Evolutionary conservation across 2,113 vertebrate species (phyloP).

Genomic region (Alces alces): DNA sequence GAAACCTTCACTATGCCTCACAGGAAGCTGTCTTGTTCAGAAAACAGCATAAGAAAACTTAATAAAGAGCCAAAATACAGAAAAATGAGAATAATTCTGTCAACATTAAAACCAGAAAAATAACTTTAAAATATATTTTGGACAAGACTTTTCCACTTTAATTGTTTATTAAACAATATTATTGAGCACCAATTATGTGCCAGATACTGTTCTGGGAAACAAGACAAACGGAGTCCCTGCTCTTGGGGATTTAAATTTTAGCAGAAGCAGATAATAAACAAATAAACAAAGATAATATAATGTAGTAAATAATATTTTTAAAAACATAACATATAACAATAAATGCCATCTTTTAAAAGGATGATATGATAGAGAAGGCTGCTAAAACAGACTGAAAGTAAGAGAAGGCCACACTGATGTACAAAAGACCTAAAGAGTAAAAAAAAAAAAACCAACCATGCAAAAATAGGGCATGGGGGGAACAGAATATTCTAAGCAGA

Average conservation of each 20-base stretch:
- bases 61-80: constrained; percentile 23
- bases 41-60: constrained; percentile 23
- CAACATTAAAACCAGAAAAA: constrained; percentile 16
- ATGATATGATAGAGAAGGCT: neutral
- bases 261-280: neutral
- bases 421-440: neutral
- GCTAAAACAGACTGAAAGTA: neutral
- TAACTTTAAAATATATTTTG: constrained; percentile 7
- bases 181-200: neutral
- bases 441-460: neutral
- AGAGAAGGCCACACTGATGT: neutral
- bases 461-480: neutral
- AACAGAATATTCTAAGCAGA: neutral
- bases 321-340: neutral
- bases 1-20: constrained; percentile 21
- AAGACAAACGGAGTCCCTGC: neutral
- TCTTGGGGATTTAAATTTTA: neutral
- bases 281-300: neutral
- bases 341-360: neutral
- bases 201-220: neutral
- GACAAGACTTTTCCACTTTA: neutral
- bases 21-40: constrained; percentile 18
- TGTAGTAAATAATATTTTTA: neutral
- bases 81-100: neutral
- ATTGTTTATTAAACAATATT: neutral